These are phyloP conservation scores for Potamilus streckersoni DNA, from an alignment of 1,140 invertebrate species.

Conservation along the genomic window DNA sequence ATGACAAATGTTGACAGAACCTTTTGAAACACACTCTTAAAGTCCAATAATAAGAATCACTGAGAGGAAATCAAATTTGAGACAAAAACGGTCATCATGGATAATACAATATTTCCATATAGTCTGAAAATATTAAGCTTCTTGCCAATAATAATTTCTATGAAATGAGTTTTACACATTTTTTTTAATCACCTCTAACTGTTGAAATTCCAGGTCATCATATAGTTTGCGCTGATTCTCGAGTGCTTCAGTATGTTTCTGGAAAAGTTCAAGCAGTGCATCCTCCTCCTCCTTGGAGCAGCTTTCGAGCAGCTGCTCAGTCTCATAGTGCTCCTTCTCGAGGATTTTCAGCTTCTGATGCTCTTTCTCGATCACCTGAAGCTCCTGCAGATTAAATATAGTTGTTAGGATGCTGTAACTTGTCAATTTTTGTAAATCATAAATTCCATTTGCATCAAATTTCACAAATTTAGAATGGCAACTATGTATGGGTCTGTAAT, in stretches of 20 bases:
- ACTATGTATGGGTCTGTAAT: no score
- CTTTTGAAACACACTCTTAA: no score
- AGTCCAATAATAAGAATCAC: no score
- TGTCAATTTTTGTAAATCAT: no score
- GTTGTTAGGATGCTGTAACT: no score
- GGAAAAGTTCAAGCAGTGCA: slow-evolving; percentile 72
- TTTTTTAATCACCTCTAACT: slow-evolving; percentile 77
- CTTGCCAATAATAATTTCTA: no score
- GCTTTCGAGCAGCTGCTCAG: slow-evolving; percentile 71
- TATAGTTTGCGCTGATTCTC: slow-evolving; percentile 77
- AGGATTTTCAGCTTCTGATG: slow-evolving; percentile 77
- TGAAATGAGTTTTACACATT: background rate
- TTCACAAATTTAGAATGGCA: no score
- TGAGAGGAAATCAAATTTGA: background rate
- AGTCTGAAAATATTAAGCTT: background rate
- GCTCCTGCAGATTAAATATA: slow-evolving; percentile 68
- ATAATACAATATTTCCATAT: background rate
- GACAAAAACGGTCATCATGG: background rate
- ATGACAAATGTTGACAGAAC: no score
- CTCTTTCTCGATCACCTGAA: slow-evolving; percentile 77
- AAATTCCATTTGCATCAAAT: no score
- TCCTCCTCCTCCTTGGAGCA: slow-evolving; percentile 71
- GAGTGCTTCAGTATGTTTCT: slow-evolving; percentile 71
- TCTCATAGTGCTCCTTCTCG: slow-evolving; percentile 73
- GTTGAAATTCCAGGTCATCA: slow-evolving; percentile 93